Evolutionary conservation across 2,888 invertebrate genomes (phyloP), one percentile per base, ranked within the genome.

Genomic region (Dyspetes luteomarginatus): DNA sequence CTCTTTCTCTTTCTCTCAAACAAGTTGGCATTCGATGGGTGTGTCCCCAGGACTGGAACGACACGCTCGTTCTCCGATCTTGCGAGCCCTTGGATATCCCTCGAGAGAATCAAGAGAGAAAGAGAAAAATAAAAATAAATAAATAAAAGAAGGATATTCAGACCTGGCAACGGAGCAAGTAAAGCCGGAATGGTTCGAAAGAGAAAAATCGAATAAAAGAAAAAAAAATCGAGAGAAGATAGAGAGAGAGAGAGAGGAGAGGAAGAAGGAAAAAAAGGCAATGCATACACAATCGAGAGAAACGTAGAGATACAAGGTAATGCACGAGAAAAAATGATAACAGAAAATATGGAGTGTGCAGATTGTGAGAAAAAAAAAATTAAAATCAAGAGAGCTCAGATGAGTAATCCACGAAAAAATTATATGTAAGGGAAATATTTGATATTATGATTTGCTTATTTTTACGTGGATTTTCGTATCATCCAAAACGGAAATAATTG

Each of bases 1-100:
- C 50, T 50, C 52, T 52, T 55, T 62, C 41, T 62, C 41, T 15
- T 30, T 50, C 45, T 45, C 45, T 45, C 52, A 45, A 50, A 56
- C 64, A 73, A 81, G 77, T 73, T 81, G 82, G 82, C 71, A 83
- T 84, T 82, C 81, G 75, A 83, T 83, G 82, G 83, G 84, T 83
- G 84, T 84, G 83, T 84, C 84, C 65, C 65, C 72, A 79, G 67
- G 74, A 78, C 52, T 78, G 56, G 75, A 75, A 68, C 78, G 82
- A 68, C 65, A 60, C 76, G 67, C 67, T 75, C 78, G 75, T 77
- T 77, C 76, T 73, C 76, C 77, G 77, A 65, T 81, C 80, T 76
- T 26, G 67, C 71, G 64, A 81, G 78, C 74, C 74, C 78, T 74
- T 79, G 73, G 64, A 78, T 36, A 36, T 79, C 74, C 64, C 56